phyloP scores from a whole-genome alignment of 2,797 vertebrate species.

The Decapterus maruadsi region DNA sequence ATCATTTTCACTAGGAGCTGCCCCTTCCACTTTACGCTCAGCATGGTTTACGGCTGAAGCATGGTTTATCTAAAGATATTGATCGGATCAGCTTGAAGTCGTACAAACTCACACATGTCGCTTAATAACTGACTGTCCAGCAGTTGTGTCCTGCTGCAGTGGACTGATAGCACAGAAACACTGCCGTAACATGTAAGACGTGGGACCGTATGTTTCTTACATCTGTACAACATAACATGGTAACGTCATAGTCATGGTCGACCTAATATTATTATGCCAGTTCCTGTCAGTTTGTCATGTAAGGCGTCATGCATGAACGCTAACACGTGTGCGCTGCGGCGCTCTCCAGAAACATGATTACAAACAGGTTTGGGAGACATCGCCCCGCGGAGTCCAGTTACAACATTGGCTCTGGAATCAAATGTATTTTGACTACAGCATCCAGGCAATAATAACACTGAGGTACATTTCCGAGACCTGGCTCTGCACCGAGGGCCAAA shows the following conservation, averaged over 20 bases:
- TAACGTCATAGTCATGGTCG: conserved; percentile 31
- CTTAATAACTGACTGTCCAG: no score
- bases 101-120: neutral
- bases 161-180: neutral
- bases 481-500: conserved; percentile 67
- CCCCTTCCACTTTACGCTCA: neutral
- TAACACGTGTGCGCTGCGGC: conserved; percentile 50
- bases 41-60: neutral
- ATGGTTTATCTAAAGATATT: neutral
- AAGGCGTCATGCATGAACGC: conserved; percentile 46
- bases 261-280: conserved; percentile 26
- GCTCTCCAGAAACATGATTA: conserved; percentile 59
- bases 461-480: conserved; percentile 76
- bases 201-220: conserved; percentile 7
- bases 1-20: conserved; percentile 8
- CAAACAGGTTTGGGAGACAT: conserved; percentile 58
- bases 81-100: neutral
- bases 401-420: conserved; percentile 57
- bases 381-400: conserved; percentile 57
- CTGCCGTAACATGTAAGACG: conserved; percentile 4
- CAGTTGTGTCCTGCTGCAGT: neutral
- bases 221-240: conserved; percentile 41
- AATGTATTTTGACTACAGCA: conserved; percentile 73
- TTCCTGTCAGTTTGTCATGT: conserved; percentile 60
- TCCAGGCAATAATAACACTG: conserved; percentile 72